These are phyloP conservation scores for Hypercompe scribonia DNA, from an alignment of 2,888 invertebrate genomes.

Conservation along the genomic window DNA sequence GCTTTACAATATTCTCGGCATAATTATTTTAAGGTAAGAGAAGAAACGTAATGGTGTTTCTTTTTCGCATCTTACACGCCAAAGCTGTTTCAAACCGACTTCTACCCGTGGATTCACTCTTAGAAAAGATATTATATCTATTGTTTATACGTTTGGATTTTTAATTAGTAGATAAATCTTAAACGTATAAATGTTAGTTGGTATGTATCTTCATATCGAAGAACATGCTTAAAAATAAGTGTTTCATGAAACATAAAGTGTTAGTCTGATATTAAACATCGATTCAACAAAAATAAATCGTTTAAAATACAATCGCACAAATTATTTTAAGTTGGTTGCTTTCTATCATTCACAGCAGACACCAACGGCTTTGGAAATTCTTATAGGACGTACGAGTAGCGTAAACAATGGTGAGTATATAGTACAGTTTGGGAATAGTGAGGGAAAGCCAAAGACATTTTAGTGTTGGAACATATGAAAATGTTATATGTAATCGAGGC, in stretches of 20 bases:
- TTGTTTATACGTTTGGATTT: neutral
- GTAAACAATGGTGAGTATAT: conserved; percentile 8
- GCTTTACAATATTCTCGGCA: too few species aligned
- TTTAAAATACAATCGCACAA: conserved; percentile 2
- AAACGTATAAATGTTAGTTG: neutral
- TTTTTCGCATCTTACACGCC: neutral
- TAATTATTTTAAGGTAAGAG: neutral
- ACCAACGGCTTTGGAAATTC: neutral
- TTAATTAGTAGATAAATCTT: too few species aligned
- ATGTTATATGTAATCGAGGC: conserved; percentile 41
- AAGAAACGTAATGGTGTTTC: neutral
- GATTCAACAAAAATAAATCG: conserved; percentile 3
- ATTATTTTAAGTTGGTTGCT: conserved; percentile 1
- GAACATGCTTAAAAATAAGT: neutral
- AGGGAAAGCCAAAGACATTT: neutral
- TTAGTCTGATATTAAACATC: neutral
- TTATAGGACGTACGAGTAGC: conserved; percentile 15
- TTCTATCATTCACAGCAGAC: conserved; percentile 13
- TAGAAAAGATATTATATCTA: neutral
- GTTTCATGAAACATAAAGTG: neutral
- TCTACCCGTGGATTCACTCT: neutral
- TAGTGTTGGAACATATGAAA: conserved; percentile 35
- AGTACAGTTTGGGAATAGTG: neutral
- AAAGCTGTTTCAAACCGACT: neutral
- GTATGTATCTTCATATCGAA: neutral